These are phyloP conservation scores for Drosophila pseudoobscura DNA, from an alignment of 1,140 invertebrate species.

Conservation along the genomic window DNA sequence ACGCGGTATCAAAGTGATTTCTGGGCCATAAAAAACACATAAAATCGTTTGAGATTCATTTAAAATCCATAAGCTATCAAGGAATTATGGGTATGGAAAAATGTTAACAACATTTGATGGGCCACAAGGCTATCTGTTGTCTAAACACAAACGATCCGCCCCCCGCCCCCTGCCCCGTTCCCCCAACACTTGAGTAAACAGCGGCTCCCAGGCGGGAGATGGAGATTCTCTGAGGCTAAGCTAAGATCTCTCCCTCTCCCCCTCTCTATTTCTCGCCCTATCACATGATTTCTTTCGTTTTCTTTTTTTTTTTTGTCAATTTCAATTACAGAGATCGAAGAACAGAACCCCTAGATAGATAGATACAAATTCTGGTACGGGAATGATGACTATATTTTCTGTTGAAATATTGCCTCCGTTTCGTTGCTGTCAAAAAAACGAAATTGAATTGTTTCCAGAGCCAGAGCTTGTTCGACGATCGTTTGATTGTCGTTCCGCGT, in stretches of 20 bases:
- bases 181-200: conserved; percentile 19
- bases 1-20: conserved; percentile 44
- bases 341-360: no score
- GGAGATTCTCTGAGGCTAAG: no score
- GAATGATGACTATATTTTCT: conserved; percentile 41
- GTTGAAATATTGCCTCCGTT: conserved; percentile 7
- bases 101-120: conserved; percentile 40
- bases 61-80: conserved; percentile 60
- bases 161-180: no score
- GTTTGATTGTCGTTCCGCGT: conserved; percentile 32
- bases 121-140: conserved; percentile 38
- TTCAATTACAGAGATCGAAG: conserved; percentile 25
- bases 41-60: conserved; percentile 72
- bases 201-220: no score
- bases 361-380: conserved; percentile 29
- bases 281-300: conserved; percentile 31
- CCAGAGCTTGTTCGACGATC: conserved; percentile 28
- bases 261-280: not conserved
- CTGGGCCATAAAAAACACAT: conserved; percentile 57
- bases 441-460: conserved; percentile 42
- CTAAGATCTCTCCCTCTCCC: not conserved
- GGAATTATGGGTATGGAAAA: conserved; percentile 38
- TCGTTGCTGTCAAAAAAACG: conserved; percentile 38
- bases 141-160: conserved; percentile 11
- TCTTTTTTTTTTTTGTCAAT: conserved; percentile 15